These are phyloP conservation scores for Heliconius ismenius DNA, from an alignment of 2,888 invertebrate genomes.

Conservation along the genomic window DNA sequence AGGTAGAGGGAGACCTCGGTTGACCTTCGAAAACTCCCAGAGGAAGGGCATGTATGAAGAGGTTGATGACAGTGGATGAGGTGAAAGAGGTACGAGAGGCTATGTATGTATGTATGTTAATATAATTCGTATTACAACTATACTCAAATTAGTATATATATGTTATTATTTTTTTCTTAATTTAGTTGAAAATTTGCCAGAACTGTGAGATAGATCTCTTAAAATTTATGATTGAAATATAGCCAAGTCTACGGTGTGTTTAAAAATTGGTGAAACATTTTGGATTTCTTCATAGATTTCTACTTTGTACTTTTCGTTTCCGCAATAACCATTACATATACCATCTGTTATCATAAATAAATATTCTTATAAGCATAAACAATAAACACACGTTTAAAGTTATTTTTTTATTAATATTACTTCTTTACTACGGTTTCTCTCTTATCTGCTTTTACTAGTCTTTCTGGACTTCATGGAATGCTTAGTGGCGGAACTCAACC, in stretches of 20 bases:
- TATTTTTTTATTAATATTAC: background rate
- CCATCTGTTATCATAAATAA: constrained; percentile 20
- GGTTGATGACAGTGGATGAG: too few species aligned
- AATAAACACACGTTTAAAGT: background rate
- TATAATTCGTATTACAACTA: too few species aligned
- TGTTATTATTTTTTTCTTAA: background rate
- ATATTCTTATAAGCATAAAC: background rate
- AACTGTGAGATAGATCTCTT: background rate
- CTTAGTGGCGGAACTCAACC: too few species aligned
- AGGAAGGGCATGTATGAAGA: too few species aligned
- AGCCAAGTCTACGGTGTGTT: background rate
- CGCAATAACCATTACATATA: background rate
- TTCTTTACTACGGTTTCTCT: too few species aligned
- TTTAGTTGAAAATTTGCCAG: background rate
- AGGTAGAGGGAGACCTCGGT: too few species aligned
- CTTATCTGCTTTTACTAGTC: too few species aligned
- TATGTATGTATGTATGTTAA: too few species aligned
- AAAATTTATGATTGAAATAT: background rate
- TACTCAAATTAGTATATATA: too few species aligned
- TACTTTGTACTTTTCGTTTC: constrained; percentile 14
- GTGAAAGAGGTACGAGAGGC: too few species aligned
- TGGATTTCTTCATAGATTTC: constrained; percentile 23
- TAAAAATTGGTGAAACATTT: constrained; percentile 18
- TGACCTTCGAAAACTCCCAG: too few species aligned
- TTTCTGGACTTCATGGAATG: too few species aligned